Evolutionary conservation across 1,140 invertebrate species (phyloP), one percentile per base, ranked within the genome.

Genomic region (Achatina immaculata): DNA sequence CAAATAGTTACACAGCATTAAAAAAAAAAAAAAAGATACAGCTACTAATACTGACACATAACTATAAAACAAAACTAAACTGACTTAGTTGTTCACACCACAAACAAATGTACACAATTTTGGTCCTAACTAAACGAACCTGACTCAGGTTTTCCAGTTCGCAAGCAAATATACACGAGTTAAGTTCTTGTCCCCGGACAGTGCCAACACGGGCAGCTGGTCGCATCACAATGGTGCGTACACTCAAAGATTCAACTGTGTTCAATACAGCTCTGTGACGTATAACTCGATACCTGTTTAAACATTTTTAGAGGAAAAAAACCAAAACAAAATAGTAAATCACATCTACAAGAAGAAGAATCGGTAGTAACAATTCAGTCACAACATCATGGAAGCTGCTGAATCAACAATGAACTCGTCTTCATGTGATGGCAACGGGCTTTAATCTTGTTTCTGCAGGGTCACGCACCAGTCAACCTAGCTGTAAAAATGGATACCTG

Each of bases 71-170:
- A n/a, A n/a, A n/a, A n/a, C n/a, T n/a, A n/a, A n/a, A n/a, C n/a
- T n/a, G n/a, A n/a, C n/a, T n/a, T n/a, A n/a, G n/a, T n/a, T n/a
- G n/a, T n/a, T n/a, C n/a, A n/a, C n/a, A n/a, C n/a, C n/a, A n/a
- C n/a, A n/a, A 14, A n/a, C 51, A 14, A n/a, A 55, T 14, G n/a
- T n/a, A n/a, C 14, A 55, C 51, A 16, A 55, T n/a, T n/a, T n/a
- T n/a, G n/a, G n/a, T n/a, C n/a, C n/a, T n/a, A n/a, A n/a, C n/a
- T n/a, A n/a, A 68, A 34, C 72, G 1, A 76, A 93, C 90, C 84
- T 94, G 93, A 91, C 94, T 94, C 19, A 93, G 91, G 89, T 95
- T 95, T 83, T 94, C 94, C 1, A 94, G 90, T 80, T 93, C 93
- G n/a, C 95, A 87, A 69, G 93, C 93, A 9, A 95, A 85, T 68